phyloP scores from a whole-genome alignment of 2,113 vertebrate genomes.

The Pterocles gutturalis region DNA sequence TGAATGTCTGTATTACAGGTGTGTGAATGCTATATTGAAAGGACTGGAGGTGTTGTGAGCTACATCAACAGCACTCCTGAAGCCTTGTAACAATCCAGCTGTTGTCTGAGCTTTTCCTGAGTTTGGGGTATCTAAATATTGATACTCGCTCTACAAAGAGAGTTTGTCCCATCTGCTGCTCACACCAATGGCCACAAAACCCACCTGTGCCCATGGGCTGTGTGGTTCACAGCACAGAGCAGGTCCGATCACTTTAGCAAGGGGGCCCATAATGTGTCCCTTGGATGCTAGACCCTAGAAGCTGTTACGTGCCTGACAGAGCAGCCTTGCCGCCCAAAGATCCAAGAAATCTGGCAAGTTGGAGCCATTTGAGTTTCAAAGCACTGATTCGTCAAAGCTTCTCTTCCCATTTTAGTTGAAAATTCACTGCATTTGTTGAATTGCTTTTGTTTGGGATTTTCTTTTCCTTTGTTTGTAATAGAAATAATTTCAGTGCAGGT shows the following conservation, averaged over 20 bases:
- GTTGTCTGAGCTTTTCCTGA: neutral
- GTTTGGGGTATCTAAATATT: neutral
- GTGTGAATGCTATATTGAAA: neutral
- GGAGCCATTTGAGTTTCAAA: constrained; percentile 1
- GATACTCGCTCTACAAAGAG: neutral
- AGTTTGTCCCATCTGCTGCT: neutral
- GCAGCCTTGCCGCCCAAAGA: neutral
- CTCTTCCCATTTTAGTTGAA: neutral
- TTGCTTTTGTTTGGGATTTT: constrained; percentile 36
- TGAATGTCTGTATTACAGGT: neutral
- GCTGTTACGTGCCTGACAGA: neutral
- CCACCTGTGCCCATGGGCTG: neutral
- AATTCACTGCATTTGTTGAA: neutral
- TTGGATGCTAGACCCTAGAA: neutral
- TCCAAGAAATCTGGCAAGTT: neutral
- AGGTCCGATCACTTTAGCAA: neutral
- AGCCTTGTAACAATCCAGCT: neutral
- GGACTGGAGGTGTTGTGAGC: neutral
- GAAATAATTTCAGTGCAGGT: neutral
- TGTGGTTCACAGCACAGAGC: neutral
- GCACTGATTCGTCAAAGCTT: neutral
- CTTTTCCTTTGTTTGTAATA: constrained; percentile 36
- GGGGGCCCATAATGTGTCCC: neutral
- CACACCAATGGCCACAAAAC: neutral
- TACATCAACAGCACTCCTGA: neutral